A percentile compares a stretch with the other conserved stretches of the same genome.
phyloP scores from a whole-genome alignment of 2,113 vertebrate species.

The Myrmecophaga tridactyla region DNA sequence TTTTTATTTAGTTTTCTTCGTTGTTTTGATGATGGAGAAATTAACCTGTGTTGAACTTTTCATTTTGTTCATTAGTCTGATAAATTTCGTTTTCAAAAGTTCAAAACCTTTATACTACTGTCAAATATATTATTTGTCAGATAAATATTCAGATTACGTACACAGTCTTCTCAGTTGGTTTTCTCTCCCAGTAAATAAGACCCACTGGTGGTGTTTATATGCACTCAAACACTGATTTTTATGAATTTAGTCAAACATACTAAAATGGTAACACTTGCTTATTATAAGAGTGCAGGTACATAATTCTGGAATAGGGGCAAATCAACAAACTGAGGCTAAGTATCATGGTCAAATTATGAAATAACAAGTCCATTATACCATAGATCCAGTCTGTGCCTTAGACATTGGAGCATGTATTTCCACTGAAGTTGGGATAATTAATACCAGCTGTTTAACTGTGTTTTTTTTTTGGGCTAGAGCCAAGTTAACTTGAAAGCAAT shows the following conservation, averaged over 20 bases:
- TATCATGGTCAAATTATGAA: constrained; percentile 76
- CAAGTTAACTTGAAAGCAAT: constrained; percentile 73
- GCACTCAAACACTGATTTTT: neutral
- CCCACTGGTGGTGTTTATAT: neutral
- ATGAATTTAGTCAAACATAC: neutral
- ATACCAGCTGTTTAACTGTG: constrained; percentile 84
- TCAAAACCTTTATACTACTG: neutral
- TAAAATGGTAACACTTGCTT: neutral
- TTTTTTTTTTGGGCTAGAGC: constrained; percentile 78
- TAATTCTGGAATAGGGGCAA: constrained; percentile 73
- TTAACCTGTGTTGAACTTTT: neutral
- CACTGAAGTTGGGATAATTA: constrained; percentile 83
- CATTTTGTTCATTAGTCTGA: neutral
- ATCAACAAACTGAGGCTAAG: constrained; percentile 65
- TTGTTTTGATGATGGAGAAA: neutral
- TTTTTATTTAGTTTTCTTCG: neutral
- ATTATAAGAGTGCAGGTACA: neutral
- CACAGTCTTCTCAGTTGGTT: neutral
- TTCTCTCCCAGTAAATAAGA: constrained; percentile 18
- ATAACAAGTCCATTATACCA: constrained; percentile 75
- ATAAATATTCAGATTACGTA: neutral
- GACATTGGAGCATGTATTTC: constrained; percentile 73
- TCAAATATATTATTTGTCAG: neutral
- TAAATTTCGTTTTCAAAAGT: constrained; percentile 4
- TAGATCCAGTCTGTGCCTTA: constrained; percentile 72